These are phyloP conservation scores for Drosophila bunnanda DNA, from an alignment of 2,888 invertebrate species.

Conservation along the genomic window DNA sequence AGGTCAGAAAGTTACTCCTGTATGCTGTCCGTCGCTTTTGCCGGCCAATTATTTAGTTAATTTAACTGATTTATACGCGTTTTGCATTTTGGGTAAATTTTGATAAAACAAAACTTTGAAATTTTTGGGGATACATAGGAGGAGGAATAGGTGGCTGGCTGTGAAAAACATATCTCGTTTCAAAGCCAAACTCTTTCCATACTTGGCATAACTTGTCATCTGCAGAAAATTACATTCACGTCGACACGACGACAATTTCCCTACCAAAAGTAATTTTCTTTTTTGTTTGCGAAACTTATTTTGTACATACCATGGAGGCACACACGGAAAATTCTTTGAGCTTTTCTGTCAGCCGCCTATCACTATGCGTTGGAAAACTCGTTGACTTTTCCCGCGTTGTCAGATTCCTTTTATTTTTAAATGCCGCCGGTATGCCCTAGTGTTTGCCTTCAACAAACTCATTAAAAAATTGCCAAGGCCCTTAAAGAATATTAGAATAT, in stretches of 20 bases:
- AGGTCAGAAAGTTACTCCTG: constrained; percentile 15
- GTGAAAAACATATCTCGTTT: constrained; percentile 36
- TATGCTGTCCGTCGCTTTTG: constrained; percentile 6
- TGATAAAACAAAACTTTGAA: constrained; percentile 22
- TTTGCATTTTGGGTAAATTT: constrained; percentile 9
- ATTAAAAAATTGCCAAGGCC: constrained; percentile 6
- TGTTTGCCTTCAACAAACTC: constrained; percentile 1
- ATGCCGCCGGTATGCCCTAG: not conserved
- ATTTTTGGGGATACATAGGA: not conserved
- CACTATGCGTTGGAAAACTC: constrained; percentile 34
- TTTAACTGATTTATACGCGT: constrained; percentile 24
- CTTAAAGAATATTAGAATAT: not conserved
- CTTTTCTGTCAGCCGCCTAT: constrained; percentile 49
- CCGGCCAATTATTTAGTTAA: constrained; percentile 53
- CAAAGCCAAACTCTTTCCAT: constrained; percentile 43
- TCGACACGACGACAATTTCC: constrained; percentile 31
- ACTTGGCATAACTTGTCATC: constrained; percentile 71
- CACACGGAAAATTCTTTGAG: constrained; percentile 27
- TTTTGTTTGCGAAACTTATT: constrained; percentile 54
- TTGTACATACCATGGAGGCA: constrained; percentile 21
- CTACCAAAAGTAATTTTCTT: constrained; percentile 34
- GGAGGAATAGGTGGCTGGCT: not conserved
- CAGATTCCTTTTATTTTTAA: constrained; percentile 1
- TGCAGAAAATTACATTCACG: constrained; percentile 57
- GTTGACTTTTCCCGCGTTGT: constrained; percentile 2